Conservation (phyloP, 2,888 invertebrate genomes). For the Erynnis tages region DNA sequence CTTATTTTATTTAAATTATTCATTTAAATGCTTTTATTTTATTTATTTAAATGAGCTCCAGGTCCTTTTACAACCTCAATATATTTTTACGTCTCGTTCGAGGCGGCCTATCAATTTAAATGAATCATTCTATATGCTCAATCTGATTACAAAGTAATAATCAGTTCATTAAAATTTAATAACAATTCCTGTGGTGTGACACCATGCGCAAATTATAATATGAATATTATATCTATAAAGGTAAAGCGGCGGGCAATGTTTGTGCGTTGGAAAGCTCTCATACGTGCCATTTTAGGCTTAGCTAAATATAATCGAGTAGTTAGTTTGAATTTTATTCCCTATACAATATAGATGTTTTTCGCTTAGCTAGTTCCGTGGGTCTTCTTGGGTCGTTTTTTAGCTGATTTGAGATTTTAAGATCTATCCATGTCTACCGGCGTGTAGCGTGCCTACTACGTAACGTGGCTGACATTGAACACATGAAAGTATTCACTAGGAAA, state of each 20-base stretch:
- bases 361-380: constrained; percentile 34
- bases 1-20: too few species aligned
- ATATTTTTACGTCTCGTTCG: too few species aligned
- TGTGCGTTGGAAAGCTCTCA: constrained; percentile 46
- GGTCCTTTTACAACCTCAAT: too few species aligned
- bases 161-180: background rate
- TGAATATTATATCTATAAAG: constrained; percentile 36
- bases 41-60: too few species aligned
- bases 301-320: constrained; percentile 62
- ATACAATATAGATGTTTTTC: constrained; percentile 37
- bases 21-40: too few species aligned
- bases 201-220: constrained; percentile 13
- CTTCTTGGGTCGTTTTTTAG: constrained; percentile 16
- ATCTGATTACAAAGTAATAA: too few species aligned
- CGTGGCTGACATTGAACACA: too few species aligned
- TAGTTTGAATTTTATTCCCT: constrained; percentile 58
- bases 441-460: too few species aligned
- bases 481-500: too few species aligned
- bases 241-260: constrained; percentile 48
- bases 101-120: too few species aligned
- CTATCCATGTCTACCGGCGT: too few species aligned
- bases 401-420: constrained; percentile 28
- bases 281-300: constrained; percentile 71
- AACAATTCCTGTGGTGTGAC: constrained; percentile 3
- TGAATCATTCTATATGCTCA: too few species aligned